phyloP scores from a whole-genome alignment of 2,113 vertebrate species.

The Aspiorhynchus laticeps region DNA sequence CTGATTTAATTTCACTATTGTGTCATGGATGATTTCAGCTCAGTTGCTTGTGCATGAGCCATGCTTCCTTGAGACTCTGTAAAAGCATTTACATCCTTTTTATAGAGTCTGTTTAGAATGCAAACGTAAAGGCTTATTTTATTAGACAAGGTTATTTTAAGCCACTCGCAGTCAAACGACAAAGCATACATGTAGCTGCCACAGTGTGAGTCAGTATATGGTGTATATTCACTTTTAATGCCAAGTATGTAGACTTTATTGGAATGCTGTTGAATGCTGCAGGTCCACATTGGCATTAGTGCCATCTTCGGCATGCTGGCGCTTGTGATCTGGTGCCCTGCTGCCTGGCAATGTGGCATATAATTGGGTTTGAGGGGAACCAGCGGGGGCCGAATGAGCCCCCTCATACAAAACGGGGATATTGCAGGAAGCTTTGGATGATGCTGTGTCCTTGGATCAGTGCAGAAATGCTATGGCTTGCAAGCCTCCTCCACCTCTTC shows the following conservation, averaged over 20 bases:
- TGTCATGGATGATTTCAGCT: background rate
- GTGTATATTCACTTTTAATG: background rate
- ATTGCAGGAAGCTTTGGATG: slow-evolving; percentile 23
- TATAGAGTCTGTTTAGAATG: background rate
- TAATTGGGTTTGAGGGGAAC: slow-evolving; percentile 55
- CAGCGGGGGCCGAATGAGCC: slow-evolving; percentile 34
- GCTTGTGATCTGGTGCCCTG: slow-evolving; percentile 48
- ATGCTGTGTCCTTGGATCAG: slow-evolving; percentile 34
- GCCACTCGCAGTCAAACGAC: background rate
- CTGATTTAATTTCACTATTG: background rate
- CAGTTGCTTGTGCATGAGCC: background rate
- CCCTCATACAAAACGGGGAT: slow-evolving; percentile 24
- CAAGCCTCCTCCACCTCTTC: background rate
- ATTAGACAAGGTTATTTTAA: background rate
- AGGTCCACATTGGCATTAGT: slow-evolving; percentile 25
- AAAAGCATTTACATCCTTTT: background rate
- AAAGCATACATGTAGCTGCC: background rate
- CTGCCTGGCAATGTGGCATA: slow-evolving; percentile 54
- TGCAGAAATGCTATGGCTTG: slow-evolving; percentile 13
- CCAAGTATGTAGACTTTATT: slow-evolving; percentile 19
- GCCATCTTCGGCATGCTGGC: slow-evolving; percentile 35
- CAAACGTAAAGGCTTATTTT: background rate
- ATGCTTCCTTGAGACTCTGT: background rate
- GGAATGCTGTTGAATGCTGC: background rate
- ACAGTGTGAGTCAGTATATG: background rate